Base-by-base conservation (phyloP, 1,140 invertebrate genomes). In the Trichomalopsis sarcophagae region DNA sequence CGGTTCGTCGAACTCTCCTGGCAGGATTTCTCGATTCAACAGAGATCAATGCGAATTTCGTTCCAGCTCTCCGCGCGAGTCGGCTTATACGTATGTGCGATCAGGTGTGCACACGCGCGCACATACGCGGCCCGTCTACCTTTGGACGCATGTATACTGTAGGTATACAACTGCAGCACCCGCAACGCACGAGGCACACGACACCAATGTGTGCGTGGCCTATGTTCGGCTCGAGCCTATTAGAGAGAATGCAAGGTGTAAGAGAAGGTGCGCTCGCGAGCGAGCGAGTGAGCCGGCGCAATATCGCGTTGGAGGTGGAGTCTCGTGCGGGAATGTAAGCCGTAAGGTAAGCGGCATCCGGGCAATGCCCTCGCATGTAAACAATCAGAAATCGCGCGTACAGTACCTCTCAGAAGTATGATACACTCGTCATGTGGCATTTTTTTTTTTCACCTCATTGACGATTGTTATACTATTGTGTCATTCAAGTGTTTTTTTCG, bases 341-440 rank as follows among this genome's bases (percentile, higher is more conserved):
- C 86, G 89, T 92, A 91, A 90, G 89, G 90, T 91, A 92, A 92
- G 89, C 89, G 91, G 90, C 90, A 91, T 92, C 90, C 90, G 92
- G 91, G 91, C 91, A 93, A 93, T 92, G 91, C 89, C 92, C 92
- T 93, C 91, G 89, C 89, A 92, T 92, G 91, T 93, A 93, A 93
- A 93, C 91, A 93, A 92, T 92, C 90, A 89, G 89, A 89, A 91
- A 92, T 91, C 88, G 87, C 88, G 89, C 73, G 69, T 44, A 82
- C 47, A 17, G 21, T 66, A 80, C 1, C 13, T 14, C 33, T 69
- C 40, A 78, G 14, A 50, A 84, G n/a, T 77, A 62, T 62, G 6
- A n/a, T 75, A 6, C 40, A n/a, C 1, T 7, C 3, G 10, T 76
- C 7, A 2, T 14, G 14, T 36, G 21, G 17, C 9, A 27, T 78